Percentiles rank a stretch among this genome's conserved stretches.
Conservation (phyloP, 2,113 vertebrate genomes). For the Passer montanus region DNA sequence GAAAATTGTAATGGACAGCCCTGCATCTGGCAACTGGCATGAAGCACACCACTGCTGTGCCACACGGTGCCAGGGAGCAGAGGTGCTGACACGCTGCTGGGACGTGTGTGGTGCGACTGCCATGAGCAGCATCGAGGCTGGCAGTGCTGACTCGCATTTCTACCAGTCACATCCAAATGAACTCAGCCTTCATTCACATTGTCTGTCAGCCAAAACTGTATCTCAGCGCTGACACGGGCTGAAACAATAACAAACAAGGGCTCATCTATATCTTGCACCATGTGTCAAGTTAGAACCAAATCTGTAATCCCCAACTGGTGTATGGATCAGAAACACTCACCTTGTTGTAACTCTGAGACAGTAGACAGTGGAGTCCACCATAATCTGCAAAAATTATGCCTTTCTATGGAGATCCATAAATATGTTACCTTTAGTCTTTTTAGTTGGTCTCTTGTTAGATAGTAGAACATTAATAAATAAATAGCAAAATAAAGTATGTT, state of each 20-base stretch:
- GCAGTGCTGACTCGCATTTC: neutral
- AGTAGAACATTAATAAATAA: neutral
- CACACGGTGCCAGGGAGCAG: neutral
- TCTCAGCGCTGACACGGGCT: accelerated
- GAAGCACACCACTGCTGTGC: neutral
- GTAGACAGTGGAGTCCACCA: neutral
- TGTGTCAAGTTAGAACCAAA: neutral
- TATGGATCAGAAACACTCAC: neutral
- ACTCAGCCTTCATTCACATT: neutral
- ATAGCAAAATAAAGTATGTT: neutral
- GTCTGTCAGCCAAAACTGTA: neutral
- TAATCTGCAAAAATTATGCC: neutral
- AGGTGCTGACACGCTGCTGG: neutral
- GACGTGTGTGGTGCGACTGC: accelerated
- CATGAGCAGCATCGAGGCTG: accelerated
- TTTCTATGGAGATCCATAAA: neutral
- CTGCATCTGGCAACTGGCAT: neutral
- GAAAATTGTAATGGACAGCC: neutral
- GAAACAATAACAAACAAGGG: neutral
- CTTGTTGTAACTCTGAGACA: neutral
- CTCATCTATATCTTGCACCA: neutral
- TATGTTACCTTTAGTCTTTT: neutral
- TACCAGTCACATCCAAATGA: neutral
- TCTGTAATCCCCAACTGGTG: neutral
- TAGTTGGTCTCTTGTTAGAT: neutral